Conservation (phyloP, 2,113 vertebrate genomes). For the Camelus dromedarius region DNA sequence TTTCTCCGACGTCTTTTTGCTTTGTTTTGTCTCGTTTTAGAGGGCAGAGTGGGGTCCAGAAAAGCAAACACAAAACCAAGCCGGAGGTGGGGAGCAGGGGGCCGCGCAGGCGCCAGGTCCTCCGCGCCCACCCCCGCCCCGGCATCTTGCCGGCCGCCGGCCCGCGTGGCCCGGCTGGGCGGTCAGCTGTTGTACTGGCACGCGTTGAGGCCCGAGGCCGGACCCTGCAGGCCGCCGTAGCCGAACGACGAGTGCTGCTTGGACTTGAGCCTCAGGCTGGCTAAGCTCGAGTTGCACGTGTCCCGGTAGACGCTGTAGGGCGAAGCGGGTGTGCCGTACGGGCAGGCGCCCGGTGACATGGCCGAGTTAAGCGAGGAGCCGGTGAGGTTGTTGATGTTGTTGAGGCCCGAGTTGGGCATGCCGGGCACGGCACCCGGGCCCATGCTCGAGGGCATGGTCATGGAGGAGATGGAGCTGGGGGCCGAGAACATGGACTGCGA, state of each 20-base stretch:
- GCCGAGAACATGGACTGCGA: conserved; percentile 99
- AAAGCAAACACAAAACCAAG: conserved; percentile 78
- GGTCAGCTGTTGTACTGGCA: conserved; percentile 99
- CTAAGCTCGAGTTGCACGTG: conserved; percentile 98
- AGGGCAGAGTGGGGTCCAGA: conserved; percentile 72
- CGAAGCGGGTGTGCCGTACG: conserved; percentile 95
- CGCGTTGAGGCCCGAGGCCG: conserved; percentile 95
- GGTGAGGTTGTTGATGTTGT: conserved; percentile 98
- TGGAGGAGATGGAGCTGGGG: conserved; percentile 97
- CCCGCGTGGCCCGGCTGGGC: conserved; percentile 74
- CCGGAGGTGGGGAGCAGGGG: conserved; percentile 47
- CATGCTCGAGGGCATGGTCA: conserved; percentile 98
- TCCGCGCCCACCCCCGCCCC: conserved; percentile 11
- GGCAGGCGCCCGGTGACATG: conserved; percentile 96
- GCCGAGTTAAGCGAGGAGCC: conserved; percentile 96
- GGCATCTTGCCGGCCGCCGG: background rate
- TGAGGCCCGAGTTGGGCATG: conserved; percentile 94
- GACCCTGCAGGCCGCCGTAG: conserved; percentile 96
- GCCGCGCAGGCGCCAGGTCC: conserved; percentile 82
- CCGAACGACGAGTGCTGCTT: conserved; percentile 99
- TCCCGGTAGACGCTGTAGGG: conserved; percentile 99
- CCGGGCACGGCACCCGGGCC: conserved; percentile 95
- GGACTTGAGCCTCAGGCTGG: conserved; percentile 98
- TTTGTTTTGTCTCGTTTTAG: conserved; percentile 37
- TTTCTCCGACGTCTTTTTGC: conserved; percentile 71